Percentiles rank a stretch among this genome's conserved stretches.
phyloP scores from a whole-genome alignment of 2,888 invertebrate genomes.

The Osedax frankpressi region DNA sequence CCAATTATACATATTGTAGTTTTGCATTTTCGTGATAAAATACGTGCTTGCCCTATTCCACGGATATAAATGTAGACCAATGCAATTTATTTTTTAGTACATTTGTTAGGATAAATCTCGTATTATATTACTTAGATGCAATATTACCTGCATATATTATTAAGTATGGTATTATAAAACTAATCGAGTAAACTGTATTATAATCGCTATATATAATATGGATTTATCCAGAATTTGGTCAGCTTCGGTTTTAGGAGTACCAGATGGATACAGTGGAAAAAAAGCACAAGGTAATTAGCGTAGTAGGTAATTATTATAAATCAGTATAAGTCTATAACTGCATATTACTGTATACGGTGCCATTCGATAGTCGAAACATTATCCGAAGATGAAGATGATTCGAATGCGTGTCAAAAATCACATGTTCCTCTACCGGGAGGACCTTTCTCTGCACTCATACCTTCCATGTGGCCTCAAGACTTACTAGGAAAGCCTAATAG shows the following conservation, averaged over 20 bases:
- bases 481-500: constrained; percentile 60
- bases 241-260: constrained; percentile 53
- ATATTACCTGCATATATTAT: no score
- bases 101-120: no score
- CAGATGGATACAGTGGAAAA: constrained; percentile 63
- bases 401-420: constrained; percentile 30
- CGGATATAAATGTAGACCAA: no score
- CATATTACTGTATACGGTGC: neutral
- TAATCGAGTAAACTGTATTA: no score
- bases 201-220: neutral
- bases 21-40: no score
- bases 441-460: constrained; percentile 81
- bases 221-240: neutral
- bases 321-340: constrained; percentile 3
- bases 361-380: constrained; percentile 47
- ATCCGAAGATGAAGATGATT: constrained; percentile 58
- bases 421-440: constrained; percentile 54
- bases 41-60: no score
- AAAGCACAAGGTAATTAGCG: constrained; percentile 40
- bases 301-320: no score
- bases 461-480: constrained; percentile 94
- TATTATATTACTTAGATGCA: no score
- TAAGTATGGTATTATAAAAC: no score
- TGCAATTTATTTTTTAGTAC: no score
- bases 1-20: no score